These are phyloP conservation scores for Gobionotothen gibberifrons DNA, from an alignment of 2,797 vertebrate genomes.

Conservation along the genomic window DNA sequence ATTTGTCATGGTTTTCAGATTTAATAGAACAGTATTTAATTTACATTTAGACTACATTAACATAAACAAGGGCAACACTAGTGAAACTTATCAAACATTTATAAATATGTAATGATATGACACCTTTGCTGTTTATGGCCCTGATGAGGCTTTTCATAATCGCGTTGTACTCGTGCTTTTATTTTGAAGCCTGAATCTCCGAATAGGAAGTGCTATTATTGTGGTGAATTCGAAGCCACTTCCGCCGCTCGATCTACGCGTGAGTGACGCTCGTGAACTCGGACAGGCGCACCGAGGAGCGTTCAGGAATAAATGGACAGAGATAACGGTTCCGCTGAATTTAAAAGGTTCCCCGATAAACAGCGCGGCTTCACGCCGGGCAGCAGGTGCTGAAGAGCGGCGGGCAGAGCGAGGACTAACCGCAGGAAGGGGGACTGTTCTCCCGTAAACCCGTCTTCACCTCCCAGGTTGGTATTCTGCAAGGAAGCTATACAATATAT, in stretches of 20 bases:
- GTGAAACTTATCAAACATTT: too few relatives aligned
- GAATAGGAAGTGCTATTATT: constrained; percentile 31
- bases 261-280: constrained; percentile 60
- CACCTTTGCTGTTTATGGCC: too few relatives aligned
- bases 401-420: background rate
- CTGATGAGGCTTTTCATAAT: too few relatives aligned
- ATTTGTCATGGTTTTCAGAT: too few relatives aligned
- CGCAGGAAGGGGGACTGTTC: background rate
- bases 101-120: too few relatives aligned
- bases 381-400: background rate
- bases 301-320: constrained; percentile 47
- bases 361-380: background rate
- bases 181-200: constrained; percentile 23
- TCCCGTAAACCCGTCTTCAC: constrained; percentile 11
- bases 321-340: constrained; percentile 23
- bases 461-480: constrained; percentile 46
- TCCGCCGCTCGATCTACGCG: background rate
- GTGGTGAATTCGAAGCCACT: background rate
- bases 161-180: constrained; percentile 20
- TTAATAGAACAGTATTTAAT: too few relatives aligned
- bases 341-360: background rate
- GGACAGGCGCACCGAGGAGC: constrained; percentile 27
- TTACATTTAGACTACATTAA: too few relatives aligned
- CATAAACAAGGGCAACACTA: too few relatives aligned
- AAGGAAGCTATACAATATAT: too few relatives aligned